phyloP scores from a whole-genome alignment of 37 sponge, comb jelly and placozoan genomes.

The Haliclona indistincta region DNA sequence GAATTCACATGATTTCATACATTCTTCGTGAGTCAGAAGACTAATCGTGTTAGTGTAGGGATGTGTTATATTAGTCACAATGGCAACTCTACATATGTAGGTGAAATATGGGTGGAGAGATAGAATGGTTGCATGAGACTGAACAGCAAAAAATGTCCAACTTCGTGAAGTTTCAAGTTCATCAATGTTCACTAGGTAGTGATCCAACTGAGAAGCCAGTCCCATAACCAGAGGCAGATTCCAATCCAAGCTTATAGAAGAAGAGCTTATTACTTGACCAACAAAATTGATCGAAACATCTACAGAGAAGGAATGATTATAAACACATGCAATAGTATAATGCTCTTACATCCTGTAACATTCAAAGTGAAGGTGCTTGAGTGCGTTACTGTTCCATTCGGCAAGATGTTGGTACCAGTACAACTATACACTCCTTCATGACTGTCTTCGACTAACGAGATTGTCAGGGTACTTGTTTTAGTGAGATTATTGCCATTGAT shows the following conservation, averaged over 20 bases:
- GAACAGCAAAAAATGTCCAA: slow-evolving; percentile 28
- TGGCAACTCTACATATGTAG: slow-evolving; percentile 6
- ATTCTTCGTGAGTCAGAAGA: neutral
- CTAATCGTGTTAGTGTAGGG: neutral
- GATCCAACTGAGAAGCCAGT: neutral
- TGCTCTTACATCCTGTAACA: slow-evolving; percentile 5
- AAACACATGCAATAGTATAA: neutral
- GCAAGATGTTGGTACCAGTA: neutral
- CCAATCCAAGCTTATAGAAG: slow-evolving; percentile 3
- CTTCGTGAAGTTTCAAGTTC: slow-evolving; percentile 11
- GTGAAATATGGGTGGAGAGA: slow-evolving; percentile 18
- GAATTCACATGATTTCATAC: slow-evolving; percentile 8
- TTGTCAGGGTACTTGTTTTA: neutral
- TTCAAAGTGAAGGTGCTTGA: neutral
- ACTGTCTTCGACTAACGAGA: neutral
- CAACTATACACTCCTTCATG: slow-evolving; percentile 5
- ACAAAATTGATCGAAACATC: neutral
- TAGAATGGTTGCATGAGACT: neutral
- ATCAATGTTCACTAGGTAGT: slow-evolving; percentile 15
- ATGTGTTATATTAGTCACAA: neutral
- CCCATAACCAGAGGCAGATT: neutral
- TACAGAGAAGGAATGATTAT: neutral
- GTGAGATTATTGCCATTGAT: neutral
- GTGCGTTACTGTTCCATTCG: slow-evolving; percentile 14
- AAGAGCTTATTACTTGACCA: neutral